phyloP scores from a whole-genome alignment of 2,797 vertebrate genomes.

The Galaxias olidus region DNA sequence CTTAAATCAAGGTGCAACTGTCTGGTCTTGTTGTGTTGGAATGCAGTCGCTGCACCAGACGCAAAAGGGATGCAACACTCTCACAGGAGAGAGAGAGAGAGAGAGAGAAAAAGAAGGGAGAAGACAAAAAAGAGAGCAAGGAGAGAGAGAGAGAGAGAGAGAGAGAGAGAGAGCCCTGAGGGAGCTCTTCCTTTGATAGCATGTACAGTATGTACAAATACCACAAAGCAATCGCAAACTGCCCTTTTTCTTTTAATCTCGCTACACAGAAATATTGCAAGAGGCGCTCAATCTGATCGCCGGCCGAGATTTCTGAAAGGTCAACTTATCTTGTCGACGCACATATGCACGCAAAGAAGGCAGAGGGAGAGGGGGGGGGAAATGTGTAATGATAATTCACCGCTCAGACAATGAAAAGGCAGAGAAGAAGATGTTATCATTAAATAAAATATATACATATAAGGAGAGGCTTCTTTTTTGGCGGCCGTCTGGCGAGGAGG shows the following conservation, averaged over 20 bases:
- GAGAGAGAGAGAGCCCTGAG: conserved; percentile 11
- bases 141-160: not conserved
- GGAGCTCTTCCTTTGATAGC: conserved; percentile 51
- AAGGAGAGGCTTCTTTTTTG: conserved; percentile 32
- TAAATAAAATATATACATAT: conserved; percentile 77
- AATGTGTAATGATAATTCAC: conserved; percentile 72
- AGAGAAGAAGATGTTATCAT: conserved; percentile 83
- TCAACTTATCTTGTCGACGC: conserved; percentile 82
- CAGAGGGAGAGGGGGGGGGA: conserved; percentile 57
- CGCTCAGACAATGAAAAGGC: conserved; percentile 81
- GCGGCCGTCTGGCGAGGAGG: conserved; percentile 25
- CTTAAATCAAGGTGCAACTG: conserved; percentile 60
- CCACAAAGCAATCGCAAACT: conserved; percentile 57
- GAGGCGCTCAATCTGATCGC: conserved; percentile 82
- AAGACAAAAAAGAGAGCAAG: too few relatives aligned
- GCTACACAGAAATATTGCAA: conserved; percentile 80
- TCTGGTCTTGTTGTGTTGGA: conserved; percentile 69
- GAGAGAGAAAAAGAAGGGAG: too few relatives aligned
- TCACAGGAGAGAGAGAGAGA: not conserved
- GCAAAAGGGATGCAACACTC: conserved; percentile 41
- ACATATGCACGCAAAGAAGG: conserved; percentile 78
- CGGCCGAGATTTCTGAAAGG: conserved; percentile 87
- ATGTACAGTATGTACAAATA: conserved; percentile 64
- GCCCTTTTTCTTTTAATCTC: conserved; percentile 75
- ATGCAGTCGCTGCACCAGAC: conserved; percentile 55